phyloP scores from a whole-genome alignment of 2,113 vertebrate species.

The Terrapene triunguis region DNA sequence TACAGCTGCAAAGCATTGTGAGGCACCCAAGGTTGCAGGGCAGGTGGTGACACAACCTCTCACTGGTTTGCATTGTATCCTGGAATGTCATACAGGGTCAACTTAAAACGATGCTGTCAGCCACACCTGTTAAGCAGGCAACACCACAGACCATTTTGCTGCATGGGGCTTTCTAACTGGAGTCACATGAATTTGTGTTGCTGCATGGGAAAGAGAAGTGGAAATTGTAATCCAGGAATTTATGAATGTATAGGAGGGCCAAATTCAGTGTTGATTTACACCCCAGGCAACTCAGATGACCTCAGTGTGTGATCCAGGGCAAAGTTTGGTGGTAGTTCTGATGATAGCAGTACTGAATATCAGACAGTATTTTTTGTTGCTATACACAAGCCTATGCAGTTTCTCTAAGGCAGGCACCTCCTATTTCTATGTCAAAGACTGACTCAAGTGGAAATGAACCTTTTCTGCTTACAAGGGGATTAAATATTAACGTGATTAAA shows the following conservation, averaged over 20 bases:
- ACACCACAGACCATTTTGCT: neutral
- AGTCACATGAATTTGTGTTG: neutral
- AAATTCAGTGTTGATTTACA: neutral
- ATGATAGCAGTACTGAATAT: neutral
- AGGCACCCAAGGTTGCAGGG: too few relatives aligned
- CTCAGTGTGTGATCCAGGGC: neutral
- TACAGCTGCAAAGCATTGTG: too few relatives aligned
- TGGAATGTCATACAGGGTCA: neutral
- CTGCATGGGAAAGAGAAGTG: neutral
- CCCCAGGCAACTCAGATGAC: neutral
- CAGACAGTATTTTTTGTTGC: neutral
- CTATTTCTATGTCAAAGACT: rapidly evolving
- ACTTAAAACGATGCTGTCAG: neutral
- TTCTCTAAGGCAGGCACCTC: neutral
- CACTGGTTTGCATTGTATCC: too few relatives aligned
- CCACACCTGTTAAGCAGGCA: neutral
- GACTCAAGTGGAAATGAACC: rapidly evolving
- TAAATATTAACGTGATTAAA: neutral
- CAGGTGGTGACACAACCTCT: too few relatives aligned
- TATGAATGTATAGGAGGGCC: too few relatives aligned
- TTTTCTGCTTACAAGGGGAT: neutral
- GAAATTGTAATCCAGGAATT: too few relatives aligned
- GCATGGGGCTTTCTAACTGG: neutral
- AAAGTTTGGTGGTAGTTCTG: neutral
- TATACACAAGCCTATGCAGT: neutral